Evolutionary conservation across 2,888 invertebrate species (phyloP), one percentile per base, ranked within the genome.

Genomic region (Noctua comes): DNA sequence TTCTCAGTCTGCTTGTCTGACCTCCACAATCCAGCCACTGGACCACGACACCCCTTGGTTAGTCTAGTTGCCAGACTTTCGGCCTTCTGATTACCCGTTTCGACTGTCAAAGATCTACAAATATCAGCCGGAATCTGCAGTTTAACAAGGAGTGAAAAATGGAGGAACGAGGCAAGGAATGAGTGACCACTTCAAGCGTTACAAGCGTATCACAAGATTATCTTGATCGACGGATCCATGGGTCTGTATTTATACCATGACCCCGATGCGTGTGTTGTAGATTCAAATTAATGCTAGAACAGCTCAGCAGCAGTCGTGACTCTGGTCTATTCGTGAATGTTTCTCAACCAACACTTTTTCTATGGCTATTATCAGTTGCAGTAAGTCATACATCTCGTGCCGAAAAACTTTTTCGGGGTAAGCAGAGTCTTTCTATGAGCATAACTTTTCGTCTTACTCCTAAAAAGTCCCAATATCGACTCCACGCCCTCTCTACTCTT

Each of bases 401-500:
- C 21, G 21, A 7, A 51, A 51, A 51, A 18, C 51, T 6, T 51
- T 51, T 51, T 1, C 51, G 48, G 18, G 48, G 7, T 48, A 43
- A 43, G 1, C 18, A 51, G 18, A 51, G 18, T 21, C 18, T 51
- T 51, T 51, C 18, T 21, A 21, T 51, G 18, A 7, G 48, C 48
- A 13, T n/a, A 11, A 5, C 54, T 24, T 10, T 62, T 8, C 8
- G 18, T 62, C 3, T 18, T 31, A 31, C 31, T 21, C 21, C 21
- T 64, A 64, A 40, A 59, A 43, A 36, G 64, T 59, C 31, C 6
- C 16, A 64, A 76, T 11, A 51, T 40, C 84, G n/a, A 71, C 91
- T 92, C 91, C 83, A 91, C 73, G 6, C n/a, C 11, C 27, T 27
- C 68, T 11, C 36, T 91, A 84, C 84, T 80, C 90, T 74, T 59